Evolutionary conservation across 2,113 vertebrate genomes (phyloP).

Genomic region (Trogon surrucura): DNA sequence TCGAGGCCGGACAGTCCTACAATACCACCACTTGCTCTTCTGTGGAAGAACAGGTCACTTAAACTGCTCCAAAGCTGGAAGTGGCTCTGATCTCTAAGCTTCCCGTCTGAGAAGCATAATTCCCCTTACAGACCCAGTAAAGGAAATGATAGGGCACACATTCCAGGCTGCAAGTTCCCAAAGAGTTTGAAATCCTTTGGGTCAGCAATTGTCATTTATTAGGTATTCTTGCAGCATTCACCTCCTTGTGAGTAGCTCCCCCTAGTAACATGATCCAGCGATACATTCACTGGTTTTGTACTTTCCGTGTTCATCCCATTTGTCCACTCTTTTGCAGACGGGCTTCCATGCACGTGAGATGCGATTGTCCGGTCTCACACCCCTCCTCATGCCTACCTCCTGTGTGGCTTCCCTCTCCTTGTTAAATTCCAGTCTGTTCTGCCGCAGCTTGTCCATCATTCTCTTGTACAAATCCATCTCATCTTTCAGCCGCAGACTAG

Average conservation of each 20-base stretch:
- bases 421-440: conserved; percentile 91
- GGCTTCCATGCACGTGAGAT: neutral
- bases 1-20: neutral
- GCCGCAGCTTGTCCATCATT: conserved; percentile 95
- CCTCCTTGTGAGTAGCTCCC: neutral
- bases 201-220: neutral
- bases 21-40: neutral
- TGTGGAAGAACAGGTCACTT: neutral
- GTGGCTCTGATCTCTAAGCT: neutral
- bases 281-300: neutral
- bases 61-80: neutral
- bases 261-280: neutral
- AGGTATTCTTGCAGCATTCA: neutral
- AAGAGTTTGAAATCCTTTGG: neutral
- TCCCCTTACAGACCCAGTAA: neutral
- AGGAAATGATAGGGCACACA: neutral
- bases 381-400: conserved; percentile 80
- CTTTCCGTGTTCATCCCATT: neutral
- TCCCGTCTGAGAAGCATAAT: neutral
- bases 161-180: neutral
- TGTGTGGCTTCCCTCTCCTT: conserved; percentile 93
- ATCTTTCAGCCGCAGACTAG: conserved; percentile 90
- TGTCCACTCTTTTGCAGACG: neutral
- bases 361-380: accelerated
- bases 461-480: conserved; percentile 95